Evolutionary conservation across 1,140 invertebrate genomes (phyloP).

Genomic region (Drosophila pandora): DNA sequence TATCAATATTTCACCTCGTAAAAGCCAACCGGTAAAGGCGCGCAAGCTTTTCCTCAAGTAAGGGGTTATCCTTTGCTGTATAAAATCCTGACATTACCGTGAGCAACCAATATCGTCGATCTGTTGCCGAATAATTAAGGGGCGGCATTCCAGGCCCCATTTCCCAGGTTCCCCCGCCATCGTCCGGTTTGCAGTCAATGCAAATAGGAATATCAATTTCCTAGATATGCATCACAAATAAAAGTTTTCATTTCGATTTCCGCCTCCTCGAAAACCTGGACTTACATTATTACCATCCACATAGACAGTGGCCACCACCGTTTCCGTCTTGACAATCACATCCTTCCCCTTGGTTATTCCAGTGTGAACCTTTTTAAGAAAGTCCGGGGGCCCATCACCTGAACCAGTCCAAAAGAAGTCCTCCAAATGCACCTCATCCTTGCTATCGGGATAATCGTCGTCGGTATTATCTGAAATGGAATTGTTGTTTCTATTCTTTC

Average conservation of each 20-base stretch:
- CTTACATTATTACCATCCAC: constrained; percentile 83
- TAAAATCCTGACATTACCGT: constrained; percentile 88
- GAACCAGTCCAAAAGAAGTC: constrained; percentile 94
- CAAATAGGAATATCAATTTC: constrained; percentile 83
- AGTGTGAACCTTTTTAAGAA: constrained; percentile 78
- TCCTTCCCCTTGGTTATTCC: constrained; percentile 81
- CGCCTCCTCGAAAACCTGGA: background rate
- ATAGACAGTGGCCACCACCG: constrained; percentile 87
- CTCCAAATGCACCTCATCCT: constrained; percentile 88
- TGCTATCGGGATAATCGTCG: constrained; percentile 84
- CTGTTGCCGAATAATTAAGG: constrained; percentile 82
- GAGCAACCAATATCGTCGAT: constrained; percentile 90
- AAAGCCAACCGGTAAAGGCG: constrained; percentile 88
- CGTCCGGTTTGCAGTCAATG: constrained; percentile 73
- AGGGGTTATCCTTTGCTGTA: constrained; percentile 82
- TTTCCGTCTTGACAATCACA: constrained; percentile 83
- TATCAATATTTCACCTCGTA: constrained; percentile 84
- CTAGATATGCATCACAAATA: constrained; percentile 31
- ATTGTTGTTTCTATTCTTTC: constrained; percentile 12
- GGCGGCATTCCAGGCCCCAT: constrained; percentile 62
- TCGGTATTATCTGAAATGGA: constrained; percentile 63
- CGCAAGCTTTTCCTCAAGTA: constrained; percentile 86
- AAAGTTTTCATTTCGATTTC: background rate
- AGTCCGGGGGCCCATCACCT: constrained; percentile 88
- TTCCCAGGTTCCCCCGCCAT: constrained; percentile 71